Percentiles rank a stretch among this genome's conserved stretches.
Evolutionary conservation across 2,797 vertebrate species (phyloP).

Genomic region (Sciurus vulgaris): DNA sequence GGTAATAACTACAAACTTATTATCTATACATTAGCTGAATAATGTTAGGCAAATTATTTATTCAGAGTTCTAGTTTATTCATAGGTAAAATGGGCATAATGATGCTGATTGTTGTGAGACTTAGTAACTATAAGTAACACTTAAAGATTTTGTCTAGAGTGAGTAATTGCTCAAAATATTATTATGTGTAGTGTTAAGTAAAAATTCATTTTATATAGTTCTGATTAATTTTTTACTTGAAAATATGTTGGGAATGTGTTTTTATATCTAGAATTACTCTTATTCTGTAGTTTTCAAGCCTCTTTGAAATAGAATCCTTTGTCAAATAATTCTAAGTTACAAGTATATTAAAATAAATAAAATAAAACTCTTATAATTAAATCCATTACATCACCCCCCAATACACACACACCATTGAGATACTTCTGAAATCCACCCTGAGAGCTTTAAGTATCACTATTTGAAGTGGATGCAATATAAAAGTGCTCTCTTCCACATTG

Average conservation of each 20-base stretch:
- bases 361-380: neutral
- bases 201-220: neutral
- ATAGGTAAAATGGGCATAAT: neutral
- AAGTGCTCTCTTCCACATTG: neutral
- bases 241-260: constrained; percentile 34
- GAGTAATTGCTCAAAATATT: constrained; percentile 31
- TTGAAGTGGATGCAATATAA: neutral
- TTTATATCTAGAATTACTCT: constrained; percentile 40
- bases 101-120: neutral
- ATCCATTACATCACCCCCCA: neutral
- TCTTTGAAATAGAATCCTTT: constrained; percentile 53
- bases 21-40: neutral
- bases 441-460: neutral
- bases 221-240: constrained; percentile 24
- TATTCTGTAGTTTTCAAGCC: constrained; percentile 15
- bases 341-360: constrained; percentile 22
- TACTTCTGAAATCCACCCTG: neutral
- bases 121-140: neutral
- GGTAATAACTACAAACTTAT: constrained; percentile 4
- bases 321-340: neutral
- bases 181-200: constrained; percentile 14
- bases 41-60: neutral
- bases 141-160: neutral
- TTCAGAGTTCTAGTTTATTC: neutral
- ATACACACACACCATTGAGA: neutral